Base-by-base conservation (phyloP, 2,797 vertebrate genomes). In the Karalla daura region DNA sequence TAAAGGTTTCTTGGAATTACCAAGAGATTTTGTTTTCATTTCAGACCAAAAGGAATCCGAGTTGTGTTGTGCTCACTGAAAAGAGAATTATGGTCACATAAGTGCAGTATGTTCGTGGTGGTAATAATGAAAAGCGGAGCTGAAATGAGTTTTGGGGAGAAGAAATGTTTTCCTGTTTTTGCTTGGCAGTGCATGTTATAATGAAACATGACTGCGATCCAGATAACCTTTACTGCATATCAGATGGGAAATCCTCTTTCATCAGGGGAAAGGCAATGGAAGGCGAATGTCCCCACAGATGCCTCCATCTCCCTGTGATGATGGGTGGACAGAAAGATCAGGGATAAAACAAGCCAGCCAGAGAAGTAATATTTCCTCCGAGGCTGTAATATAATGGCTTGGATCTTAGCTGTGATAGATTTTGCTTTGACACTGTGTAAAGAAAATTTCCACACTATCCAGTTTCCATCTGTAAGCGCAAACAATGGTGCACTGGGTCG, bases 211-310 rank as follows among this genome's bases (percentile, higher is more conserved):
- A 80, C 70, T 81, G 75, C 45, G n/a, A 86, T 86, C 87, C 63
- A 63, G 86, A 92, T 93, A 93, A 92, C 91, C 93, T 91, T 89
- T 89, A 76, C 81, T 75, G 79, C 80, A 80, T 79, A 87, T 84
- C 85, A 83, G 88, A 85, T 49, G 63, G 87, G 85, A 92, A 90
- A 90, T 89, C 84, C 80, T 82, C 86, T 88, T 90, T 90, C 85
- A 90, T 83, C 79, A 75, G 44, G 64, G 68, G 78, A 71, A 72
- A 72, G 54, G 84, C 69, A 64, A 69, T 71, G 69, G 82, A 85
- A 77, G 76, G 71, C 68, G 30, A 27, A 20, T 60, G 76, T 90
- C 84, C 86, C 85, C 67, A 55, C 56, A 73, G 80, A 87, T 61
- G 62, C 82, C 74, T 72, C 75, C 70, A 71, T 86, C 80, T 88